These are phyloP conservation scores for Bedellia somnulentella DNA, from an alignment of 2,888 invertebrate species.

Conservation along the genomic window DNA sequence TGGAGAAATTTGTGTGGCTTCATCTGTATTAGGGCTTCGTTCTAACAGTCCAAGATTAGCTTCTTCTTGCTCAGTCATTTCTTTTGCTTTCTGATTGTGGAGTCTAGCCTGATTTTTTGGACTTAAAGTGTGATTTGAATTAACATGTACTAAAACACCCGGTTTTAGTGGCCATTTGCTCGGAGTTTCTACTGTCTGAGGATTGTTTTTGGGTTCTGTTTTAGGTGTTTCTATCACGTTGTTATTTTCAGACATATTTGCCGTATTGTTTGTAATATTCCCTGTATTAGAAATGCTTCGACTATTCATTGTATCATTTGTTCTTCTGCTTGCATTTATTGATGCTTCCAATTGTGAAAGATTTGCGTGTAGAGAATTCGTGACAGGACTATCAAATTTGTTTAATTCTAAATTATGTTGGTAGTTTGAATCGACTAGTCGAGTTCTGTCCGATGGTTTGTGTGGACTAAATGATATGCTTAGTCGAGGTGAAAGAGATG, in stretches of 20 bases:
- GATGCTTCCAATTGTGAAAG: constrained; percentile 28
- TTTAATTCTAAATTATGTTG: constrained; percentile 33
- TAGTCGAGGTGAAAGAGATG: constrained; percentile 46
- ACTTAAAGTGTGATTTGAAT: constrained; percentile 75
- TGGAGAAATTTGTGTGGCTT: constrained; percentile 16
- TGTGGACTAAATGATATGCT: constrained; percentile 40
- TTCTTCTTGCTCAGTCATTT: constrained; percentile 13
- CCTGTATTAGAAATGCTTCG: constrained; percentile 12
- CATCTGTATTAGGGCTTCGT: constrained; percentile 24
- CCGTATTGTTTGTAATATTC: no score
- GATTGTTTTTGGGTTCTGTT: constrained; percentile 23
- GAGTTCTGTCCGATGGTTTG: constrained; percentile 46
- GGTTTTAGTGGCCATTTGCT: constrained; percentile 87
- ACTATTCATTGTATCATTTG: not conserved
- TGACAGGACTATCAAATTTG: constrained; percentile 16
- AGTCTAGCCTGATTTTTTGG: constrained; percentile 54
- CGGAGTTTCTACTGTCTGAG: constrained; percentile 45
- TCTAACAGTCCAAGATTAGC: constrained; percentile 43
- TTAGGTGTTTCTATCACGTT: constrained; percentile 22
- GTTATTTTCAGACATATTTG: no score
- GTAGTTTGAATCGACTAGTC: constrained; percentile 35
- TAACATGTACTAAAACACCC: constrained; percentile 85
- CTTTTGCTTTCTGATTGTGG: constrained; percentile 16
- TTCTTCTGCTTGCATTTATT: constrained; percentile 16
- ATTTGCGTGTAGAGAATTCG: constrained; percentile 24